Conservation (phyloP, 2,888 invertebrate species). For the Drepana falcataria region DNA sequence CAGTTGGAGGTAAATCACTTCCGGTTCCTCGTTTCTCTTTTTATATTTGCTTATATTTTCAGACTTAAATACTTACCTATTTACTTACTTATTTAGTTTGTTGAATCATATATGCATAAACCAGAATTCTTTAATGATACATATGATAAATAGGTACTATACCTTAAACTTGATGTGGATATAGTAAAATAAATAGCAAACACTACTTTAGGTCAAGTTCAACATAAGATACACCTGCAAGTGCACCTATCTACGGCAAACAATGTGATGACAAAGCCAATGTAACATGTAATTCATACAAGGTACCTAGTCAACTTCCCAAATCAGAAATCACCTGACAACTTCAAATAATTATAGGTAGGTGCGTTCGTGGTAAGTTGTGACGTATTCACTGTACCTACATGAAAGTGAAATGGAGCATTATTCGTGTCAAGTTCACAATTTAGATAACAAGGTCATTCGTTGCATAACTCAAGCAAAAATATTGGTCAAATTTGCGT, state of each 20-base stretch:
- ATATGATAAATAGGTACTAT: no score
- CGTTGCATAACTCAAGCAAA: constrained; percentile 65
- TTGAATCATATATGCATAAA: no score
- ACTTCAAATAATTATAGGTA: neutral
- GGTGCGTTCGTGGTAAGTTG: constrained; percentile 31
- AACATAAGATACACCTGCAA: neutral
- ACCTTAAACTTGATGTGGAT: no score
- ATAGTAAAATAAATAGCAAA: neutral
- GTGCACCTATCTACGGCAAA: neutral
- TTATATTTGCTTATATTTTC: neutral
- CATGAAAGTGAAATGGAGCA: constrained; percentile 77
- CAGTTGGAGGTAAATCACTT: constrained; percentile 9
- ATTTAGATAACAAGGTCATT: constrained; percentile 76
- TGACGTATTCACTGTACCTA: constrained; percentile 54
- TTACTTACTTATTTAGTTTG: no score
- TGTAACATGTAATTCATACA: neutral
- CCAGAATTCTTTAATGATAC: no score
- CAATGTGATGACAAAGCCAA: neutral
- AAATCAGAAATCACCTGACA: neutral
- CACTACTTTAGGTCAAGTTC: neutral
- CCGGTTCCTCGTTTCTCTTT: constrained; percentile 2
- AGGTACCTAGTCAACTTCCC: neutral
- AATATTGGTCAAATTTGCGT: constrained; percentile 9
- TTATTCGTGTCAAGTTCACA: constrained; percentile 77
- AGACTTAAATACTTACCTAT: no score